Base-by-base conservation (phyloP, 2,888 invertebrate genomes). In the Tetheella fluctuosa region DNA sequence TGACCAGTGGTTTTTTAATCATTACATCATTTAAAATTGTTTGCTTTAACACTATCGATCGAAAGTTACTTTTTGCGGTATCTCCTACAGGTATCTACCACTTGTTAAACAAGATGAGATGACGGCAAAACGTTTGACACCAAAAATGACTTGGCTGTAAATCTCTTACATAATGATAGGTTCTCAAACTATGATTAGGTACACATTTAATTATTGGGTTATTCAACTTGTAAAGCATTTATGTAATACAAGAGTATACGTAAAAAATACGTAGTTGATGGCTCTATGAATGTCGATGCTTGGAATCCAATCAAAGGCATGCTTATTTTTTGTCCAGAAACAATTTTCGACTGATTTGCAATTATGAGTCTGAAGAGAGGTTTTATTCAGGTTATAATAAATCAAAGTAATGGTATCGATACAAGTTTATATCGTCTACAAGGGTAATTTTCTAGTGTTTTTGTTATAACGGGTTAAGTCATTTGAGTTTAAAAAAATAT, bases 171-270 rank as follows among this genome's bases (percentile, higher is more conserved):
- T 73, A 74, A 79, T 63, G 59, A 62, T 42, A 66, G 59, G 64
- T 69, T 53, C 59, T 61, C 54, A 62, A 68, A 68, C 59, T 57
- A 61, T 63, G 65, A 71, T 75, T 68, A 25, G 25, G 25, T 25
- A 70, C 57, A 60, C 17, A 20, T 62, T 71, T 70, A 69, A 74
- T 74, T 72, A 74, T 63, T 71, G 63, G 60, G 65, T 64, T 68
- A 73, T 76, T 69, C 65, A 70, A 69, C 58, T 57, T 59, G 58
- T 63, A 68, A 73, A 68, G 58, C 67, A 61, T 69, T 73, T 73
- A 78, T 66, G 65, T 75, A 77, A 77, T 69, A 64, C 6, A 54
- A 28, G 28, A 54, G 54, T 60, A 57, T 57, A 48, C n/a, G n/a
- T 55, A 52, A 42, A 30, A 48, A 57, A 25, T 57, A 23, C 10